Evolutionary conservation across 2,888 invertebrate species (phyloP).

Genomic region (Cephus runcator): DNA sequence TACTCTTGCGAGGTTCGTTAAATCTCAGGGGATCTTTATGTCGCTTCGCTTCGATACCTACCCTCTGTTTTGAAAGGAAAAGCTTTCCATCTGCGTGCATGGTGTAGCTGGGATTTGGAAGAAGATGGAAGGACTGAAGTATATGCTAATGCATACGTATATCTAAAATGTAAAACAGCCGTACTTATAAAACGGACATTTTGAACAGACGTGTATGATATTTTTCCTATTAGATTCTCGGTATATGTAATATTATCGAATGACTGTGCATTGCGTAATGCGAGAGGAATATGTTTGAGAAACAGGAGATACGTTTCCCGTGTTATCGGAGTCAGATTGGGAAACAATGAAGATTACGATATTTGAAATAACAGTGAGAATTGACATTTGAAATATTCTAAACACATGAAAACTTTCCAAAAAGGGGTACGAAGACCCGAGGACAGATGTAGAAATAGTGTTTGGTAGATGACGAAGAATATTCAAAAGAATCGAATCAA

Average conservation of each 20-base stretch:
- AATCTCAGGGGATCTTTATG: constrained; percentile 41
- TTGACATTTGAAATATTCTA: neutral
- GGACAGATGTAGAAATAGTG: neutral
- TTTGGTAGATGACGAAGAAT: neutral
- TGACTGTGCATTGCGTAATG: neutral
- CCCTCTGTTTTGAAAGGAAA: constrained; percentile 41
- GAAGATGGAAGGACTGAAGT: neutral
- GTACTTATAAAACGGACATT: neutral
- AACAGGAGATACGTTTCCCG: neutral
- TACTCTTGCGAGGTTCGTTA: constrained; percentile 43
- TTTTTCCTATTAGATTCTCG: neutral
- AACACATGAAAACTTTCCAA: neutral
- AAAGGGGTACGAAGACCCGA: neutral
- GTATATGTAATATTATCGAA: neutral
- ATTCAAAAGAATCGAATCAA: neutral
- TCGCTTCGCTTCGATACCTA: constrained; percentile 24
- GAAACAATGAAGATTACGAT: neutral
- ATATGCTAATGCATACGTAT: neutral
- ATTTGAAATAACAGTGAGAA: neutral
- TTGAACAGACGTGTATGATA: neutral
- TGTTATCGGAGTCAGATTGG: neutral
- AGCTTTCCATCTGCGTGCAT: constrained; percentile 33
- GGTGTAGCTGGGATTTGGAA: neutral
- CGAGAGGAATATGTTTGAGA: neutral
- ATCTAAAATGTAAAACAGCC: neutral